Conservation (phyloP, 2,797 vertebrate species). For the Ispidina lecontei region DNA sequence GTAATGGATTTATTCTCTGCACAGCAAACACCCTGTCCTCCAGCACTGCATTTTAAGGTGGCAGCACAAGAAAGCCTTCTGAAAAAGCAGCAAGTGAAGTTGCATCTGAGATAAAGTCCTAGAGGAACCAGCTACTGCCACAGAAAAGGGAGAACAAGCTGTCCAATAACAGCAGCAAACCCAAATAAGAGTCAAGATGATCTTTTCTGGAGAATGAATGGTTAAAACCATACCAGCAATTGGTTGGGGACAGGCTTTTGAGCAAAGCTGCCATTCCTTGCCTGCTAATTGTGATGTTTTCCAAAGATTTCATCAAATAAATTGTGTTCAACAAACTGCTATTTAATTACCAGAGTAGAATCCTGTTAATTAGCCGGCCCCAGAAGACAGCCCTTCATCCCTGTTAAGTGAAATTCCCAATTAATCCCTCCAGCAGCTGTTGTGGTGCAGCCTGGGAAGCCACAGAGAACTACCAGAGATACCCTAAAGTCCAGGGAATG, state of each 20-base stretch:
- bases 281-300: constrained; percentile 43
- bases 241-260: not conserved
- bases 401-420: constrained; percentile 33
- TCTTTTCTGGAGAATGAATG: not conserved
- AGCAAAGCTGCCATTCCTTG: not conserved
- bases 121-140: not conserved
- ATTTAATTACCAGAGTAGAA: constrained; percentile 57
- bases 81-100: not conserved
- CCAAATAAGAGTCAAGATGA: not conserved
- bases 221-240: not conserved
- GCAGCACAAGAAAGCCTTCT: not conserved
- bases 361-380: constrained; percentile 54
- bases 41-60: not conserved
- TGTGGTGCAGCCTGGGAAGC: not conserved
- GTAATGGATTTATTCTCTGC: not conserved
- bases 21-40: not conserved
- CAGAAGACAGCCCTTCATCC: constrained; percentile 45
- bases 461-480: not conserved
- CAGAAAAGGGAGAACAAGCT: not conserved
- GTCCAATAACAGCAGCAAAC: not conserved
- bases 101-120: not conserved
- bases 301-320: constrained; percentile 49
- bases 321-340: constrained; percentile 35
- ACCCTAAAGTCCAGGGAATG: not conserved
- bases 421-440: constrained; percentile 25